Evolutionary conservation across 2,888 invertebrate genomes (phyloP).

Genomic region (Shargacucullia verbasci): DNA sequence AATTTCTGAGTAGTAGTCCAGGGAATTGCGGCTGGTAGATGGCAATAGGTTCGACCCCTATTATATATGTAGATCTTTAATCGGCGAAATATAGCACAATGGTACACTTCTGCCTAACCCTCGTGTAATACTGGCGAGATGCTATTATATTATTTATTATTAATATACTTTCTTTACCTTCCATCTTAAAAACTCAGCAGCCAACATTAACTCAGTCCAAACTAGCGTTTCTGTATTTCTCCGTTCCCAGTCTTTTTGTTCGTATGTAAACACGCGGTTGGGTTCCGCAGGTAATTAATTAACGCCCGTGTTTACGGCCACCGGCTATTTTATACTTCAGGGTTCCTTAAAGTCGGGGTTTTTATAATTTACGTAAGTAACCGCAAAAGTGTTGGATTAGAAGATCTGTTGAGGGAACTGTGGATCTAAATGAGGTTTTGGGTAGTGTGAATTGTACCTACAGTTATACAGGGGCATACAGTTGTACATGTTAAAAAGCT

Average conservation of each 20-base stretch:
- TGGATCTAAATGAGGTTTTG: background rate
- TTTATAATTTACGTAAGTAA: conserved; percentile 44
- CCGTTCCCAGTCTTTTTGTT: conserved; percentile 47
- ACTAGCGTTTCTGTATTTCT: conserved; percentile 24
- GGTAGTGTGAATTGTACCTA: too few species aligned
- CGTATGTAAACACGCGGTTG: conserved; percentile 56
- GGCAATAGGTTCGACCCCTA: too few species aligned
- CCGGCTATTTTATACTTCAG: conserved; percentile 54
- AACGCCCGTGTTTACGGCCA: conserved; percentile 57
- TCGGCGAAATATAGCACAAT: too few species aligned
- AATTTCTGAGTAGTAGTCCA: too few species aligned
- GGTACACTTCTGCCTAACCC: too few species aligned
- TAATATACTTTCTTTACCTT: background rate
- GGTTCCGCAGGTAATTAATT: conserved; percentile 61
- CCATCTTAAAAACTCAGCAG: conserved; percentile 13
- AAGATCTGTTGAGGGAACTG: conserved; percentile 30
- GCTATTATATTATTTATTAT: too few species aligned
- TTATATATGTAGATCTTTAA: background rate
- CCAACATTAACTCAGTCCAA: conserved; percentile 34
- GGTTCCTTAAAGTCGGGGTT: conserved; percentile 46
- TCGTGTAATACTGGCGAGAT: too few species aligned
- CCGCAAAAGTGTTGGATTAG: conserved; percentile 5
- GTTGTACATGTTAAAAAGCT: too few species aligned
- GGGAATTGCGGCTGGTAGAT: too few species aligned
- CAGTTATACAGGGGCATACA: too few species aligned